These are phyloP conservation scores for Platerodrilus igneus DNA, from an alignment of 2,888 invertebrate genomes.

Conservation along the genomic window DNA sequence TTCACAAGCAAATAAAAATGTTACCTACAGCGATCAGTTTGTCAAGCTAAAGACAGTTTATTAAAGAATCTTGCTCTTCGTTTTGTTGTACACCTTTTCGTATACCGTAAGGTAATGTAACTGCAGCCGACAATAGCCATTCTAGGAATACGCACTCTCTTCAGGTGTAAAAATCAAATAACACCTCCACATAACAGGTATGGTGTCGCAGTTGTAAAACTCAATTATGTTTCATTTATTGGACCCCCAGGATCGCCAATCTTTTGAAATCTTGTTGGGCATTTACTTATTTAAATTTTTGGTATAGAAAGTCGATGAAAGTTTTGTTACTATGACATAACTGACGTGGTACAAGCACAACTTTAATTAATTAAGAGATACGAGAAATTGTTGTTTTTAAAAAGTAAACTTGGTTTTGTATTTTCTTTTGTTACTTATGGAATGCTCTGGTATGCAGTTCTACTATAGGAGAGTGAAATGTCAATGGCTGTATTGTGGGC, in stretches of 20 bases:
- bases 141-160: constrained; percentile 20
- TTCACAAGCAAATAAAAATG: constrained; percentile 21
- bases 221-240: constrained; percentile 23
- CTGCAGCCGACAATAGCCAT: constrained; percentile 20
- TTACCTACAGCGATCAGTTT: constrained; percentile 16
- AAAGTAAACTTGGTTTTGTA: no score
- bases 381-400: no score
- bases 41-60: constrained; percentile 14
- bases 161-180: constrained; percentile 30
- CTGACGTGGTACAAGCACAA: no score
- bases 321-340: no score
- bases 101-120: constrained; percentile 17
- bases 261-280: no score
- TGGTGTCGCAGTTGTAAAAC: constrained; percentile 23
- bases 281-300: no score
- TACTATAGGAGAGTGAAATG: no score
- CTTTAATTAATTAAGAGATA: no score
- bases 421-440: no score
- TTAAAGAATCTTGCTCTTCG: constrained; percentile 15
- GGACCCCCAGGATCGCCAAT: constrained; percentile 14
- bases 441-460: no score
- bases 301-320: no score
- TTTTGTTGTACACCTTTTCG: constrained; percentile 20
- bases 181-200: constrained; percentile 28
- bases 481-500: no score